phyloP scores from a whole-genome alignment of 1,140 invertebrate genomes.

The Bombus consobrinus region DNA sequence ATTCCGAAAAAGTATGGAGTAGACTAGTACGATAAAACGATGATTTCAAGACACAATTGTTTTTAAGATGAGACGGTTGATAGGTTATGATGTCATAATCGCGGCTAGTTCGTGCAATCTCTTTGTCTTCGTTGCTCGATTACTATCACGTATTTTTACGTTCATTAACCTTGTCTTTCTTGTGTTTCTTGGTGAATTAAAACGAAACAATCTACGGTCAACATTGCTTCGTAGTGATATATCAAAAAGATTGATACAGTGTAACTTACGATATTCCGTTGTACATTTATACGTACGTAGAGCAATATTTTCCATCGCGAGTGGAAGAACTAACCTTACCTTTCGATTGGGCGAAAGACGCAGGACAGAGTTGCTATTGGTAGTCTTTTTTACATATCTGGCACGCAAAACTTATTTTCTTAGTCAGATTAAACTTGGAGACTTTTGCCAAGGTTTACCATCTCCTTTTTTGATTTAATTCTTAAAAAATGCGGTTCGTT shows the following conservation, averaged over 20 bases:
- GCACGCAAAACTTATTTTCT: conserved; percentile 21
- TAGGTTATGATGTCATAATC: conserved; percentile 53
- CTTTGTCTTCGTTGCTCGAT: conserved; percentile 16
- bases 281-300: conserved; percentile 6
- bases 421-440: background rate
- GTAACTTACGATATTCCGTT: background rate
- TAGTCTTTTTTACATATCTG: conserved; percentile 42
- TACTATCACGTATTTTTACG: background rate
- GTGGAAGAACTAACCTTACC: conserved; percentile 45
- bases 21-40: background rate
- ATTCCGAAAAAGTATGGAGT: background rate
- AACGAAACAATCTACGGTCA: background rate
- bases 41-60: background rate
- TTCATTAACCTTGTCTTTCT: conserved; percentile 21
- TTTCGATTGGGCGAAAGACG: conserved; percentile 44
- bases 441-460: background rate
- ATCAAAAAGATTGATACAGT: background rate
- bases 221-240: background rate
- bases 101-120: conserved; percentile 2
- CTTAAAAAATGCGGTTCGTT: background rate
- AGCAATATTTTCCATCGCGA: conserved; percentile 43
- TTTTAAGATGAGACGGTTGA: conserved; percentile 24
- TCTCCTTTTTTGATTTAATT: background rate
- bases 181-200: background rate
- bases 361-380: conserved; percentile 33